These are phyloP conservation scores for Pantherophis guttatus DNA, from an alignment of 2,113 vertebrate genomes.

Conservation along the genomic window DNA sequence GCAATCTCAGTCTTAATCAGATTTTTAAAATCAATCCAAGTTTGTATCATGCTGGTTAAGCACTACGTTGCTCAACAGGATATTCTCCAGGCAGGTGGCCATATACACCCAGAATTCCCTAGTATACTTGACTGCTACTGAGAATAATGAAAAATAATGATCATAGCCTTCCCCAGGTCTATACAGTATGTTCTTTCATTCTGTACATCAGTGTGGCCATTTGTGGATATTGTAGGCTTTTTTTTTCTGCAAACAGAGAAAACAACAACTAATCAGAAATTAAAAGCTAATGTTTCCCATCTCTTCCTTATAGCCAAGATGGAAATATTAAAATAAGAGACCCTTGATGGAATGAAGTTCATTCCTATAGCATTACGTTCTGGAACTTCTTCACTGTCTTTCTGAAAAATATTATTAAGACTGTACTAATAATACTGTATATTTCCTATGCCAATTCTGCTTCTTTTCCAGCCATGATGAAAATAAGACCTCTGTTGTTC, in stretches of 20 bases:
- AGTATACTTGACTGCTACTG: not conserved
- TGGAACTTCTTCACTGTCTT: not conserved
- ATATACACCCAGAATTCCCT: not conserved
- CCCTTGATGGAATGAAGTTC: not conserved
- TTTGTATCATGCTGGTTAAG: not conserved
- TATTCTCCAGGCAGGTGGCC: not conserved
- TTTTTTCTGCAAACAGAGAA: not conserved
- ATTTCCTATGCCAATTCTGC: not conserved
- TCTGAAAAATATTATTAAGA: rapidly evolving
- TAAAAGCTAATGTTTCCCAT: not conserved
- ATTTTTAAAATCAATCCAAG: not conserved
- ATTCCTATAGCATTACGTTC: not conserved
- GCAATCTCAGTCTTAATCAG: not conserved
- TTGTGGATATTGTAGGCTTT: not conserved
- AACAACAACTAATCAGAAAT: not conserved
- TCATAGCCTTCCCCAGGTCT: not conserved
- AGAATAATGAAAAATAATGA: not conserved
- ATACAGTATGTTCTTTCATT: not conserved
- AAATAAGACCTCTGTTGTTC: not conserved
- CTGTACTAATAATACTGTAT: rapidly evolving
- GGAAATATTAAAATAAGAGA: no score
- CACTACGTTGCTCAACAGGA: not conserved
- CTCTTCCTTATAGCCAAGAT: not conserved
- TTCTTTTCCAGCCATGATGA: constrained; percentile 47
- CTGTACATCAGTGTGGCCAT: not conserved